Percentiles rank a stretch among this genome's conserved stretches.
Conservation (phyloP, 2,113 vertebrate species). For the Channa maculata region DNA sequence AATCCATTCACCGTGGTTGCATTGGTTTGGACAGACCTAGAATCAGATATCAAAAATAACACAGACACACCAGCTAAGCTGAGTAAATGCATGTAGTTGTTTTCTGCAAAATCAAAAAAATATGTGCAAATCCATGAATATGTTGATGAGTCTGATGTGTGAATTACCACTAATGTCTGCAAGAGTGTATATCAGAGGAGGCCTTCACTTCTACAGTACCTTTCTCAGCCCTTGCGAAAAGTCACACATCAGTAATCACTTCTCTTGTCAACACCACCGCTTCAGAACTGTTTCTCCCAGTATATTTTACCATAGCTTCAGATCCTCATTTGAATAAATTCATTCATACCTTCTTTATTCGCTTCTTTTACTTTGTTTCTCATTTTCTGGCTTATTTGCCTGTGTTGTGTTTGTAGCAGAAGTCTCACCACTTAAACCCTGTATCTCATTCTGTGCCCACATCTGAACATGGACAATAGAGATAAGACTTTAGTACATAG, state of each 20-base stretch:
- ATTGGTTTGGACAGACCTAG: not conserved
- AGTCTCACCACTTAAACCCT: constrained; percentile 33
- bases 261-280: constrained; percentile 17
- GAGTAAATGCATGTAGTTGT: not conserved
- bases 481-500: constrained; percentile 69
- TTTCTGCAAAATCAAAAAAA: constrained; percentile 3
- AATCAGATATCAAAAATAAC: not conserved
- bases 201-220: constrained; percentile 31
- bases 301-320: not conserved
- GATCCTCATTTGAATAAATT: not conserved
- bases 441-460: constrained; percentile 29
- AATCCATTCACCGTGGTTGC: not conserved
- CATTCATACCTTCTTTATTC: not conserved
- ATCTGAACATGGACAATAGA: constrained; percentile 47
- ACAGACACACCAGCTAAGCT: no score
- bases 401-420: constrained; percentile 31
- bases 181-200: constrained; percentile 21
- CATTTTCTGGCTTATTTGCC: not conserved
- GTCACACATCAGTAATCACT: constrained; percentile 76
- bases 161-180: constrained; percentile 11
- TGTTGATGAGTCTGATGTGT: not conserved
- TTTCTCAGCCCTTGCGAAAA: constrained; percentile 74
- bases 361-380: not conserved
- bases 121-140: not conserved
- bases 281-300: not conserved